phyloP scores from a whole-genome alignment of 2,797 vertebrate genomes.

The Premnoplex brunnescens region DNA sequence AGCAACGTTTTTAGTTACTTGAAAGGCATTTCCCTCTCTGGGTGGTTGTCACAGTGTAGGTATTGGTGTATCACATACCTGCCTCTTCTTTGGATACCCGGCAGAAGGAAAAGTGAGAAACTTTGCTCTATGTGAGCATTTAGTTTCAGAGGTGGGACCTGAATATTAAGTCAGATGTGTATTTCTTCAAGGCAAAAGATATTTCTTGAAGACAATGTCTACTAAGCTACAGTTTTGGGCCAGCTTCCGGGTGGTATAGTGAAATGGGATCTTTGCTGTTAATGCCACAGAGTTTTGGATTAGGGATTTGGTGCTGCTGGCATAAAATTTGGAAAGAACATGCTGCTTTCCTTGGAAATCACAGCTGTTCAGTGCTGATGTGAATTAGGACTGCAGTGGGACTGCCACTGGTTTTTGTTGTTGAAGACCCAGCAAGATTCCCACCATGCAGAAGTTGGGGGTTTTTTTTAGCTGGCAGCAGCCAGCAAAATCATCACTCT shows the following conservation, averaged over 20 bases:
- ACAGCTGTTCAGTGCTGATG: rapidly evolving
- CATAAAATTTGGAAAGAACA: neutral
- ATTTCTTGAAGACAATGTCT: neutral
- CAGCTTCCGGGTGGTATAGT: neutral
- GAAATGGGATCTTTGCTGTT: neutral
- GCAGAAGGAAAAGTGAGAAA: neutral
- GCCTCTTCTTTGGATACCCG: neutral
- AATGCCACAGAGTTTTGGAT: neutral
- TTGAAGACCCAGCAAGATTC: neutral
- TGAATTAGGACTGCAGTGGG: neutral
- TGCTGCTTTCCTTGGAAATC: neutral
- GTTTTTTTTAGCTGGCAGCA: rapidly evolving
- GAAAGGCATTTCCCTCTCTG: neutral
- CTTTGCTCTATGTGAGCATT: neutral
- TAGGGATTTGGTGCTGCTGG: neutral
- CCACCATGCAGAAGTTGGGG: neutral
- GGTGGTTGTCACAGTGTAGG: neutral
- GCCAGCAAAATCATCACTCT: neutral
- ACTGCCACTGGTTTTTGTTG: rapidly evolving
- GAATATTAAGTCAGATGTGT: neutral
- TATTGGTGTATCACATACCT: neutral
- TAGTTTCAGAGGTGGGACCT: neutral
- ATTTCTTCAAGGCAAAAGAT: neutral
- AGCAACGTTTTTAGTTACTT: neutral
- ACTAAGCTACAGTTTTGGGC: neutral